These are phyloP conservation scores for Sarcophaga peregrina DNA, from an alignment of 1,140 invertebrate genomes.

Conservation along the genomic window DNA sequence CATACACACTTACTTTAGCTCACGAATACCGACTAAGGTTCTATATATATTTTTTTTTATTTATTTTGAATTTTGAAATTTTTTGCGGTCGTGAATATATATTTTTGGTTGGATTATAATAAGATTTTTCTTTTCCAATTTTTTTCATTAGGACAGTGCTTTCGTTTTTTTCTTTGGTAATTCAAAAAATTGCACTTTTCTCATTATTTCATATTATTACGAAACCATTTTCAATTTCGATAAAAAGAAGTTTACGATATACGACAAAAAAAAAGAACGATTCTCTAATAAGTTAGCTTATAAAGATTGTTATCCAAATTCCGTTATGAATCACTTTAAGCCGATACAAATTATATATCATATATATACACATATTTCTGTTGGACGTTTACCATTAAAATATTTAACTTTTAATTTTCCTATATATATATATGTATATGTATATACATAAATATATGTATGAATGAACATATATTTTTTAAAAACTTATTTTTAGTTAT, in stretches of 20 bases:
- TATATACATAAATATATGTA: neutral
- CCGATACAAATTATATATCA: neutral
- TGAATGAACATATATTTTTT: conserved; percentile 25
- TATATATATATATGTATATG: conserved; percentile 18
- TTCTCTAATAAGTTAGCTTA: too few relatives aligned
- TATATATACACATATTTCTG: neutral
- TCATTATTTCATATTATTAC: conserved; percentile 42
- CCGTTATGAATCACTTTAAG: neutral
- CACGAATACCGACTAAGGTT: neutral
- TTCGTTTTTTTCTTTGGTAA: conserved; percentile 46
- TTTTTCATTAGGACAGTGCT: neutral
- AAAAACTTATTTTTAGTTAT: conserved; percentile 26
- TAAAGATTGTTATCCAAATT: neutral
- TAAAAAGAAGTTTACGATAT: conserved; percentile 42
- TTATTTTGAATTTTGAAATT: neutral
- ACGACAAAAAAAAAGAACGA: too few relatives aligned
- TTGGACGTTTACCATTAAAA: neutral
- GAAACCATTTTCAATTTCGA: conserved; percentile 46
- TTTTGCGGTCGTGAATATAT: neutral
- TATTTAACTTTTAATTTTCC: neutral
- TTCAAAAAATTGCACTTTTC: conserved; percentile 46
- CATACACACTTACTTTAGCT: conserved; percentile 13
- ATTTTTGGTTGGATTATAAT: conserved; percentile 44
- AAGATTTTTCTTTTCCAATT: conserved; percentile 41
- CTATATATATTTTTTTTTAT: conserved; percentile 2